Conservation (phyloP, 1,140 invertebrate genomes). For the Scaptomyza pallida region DNA sequence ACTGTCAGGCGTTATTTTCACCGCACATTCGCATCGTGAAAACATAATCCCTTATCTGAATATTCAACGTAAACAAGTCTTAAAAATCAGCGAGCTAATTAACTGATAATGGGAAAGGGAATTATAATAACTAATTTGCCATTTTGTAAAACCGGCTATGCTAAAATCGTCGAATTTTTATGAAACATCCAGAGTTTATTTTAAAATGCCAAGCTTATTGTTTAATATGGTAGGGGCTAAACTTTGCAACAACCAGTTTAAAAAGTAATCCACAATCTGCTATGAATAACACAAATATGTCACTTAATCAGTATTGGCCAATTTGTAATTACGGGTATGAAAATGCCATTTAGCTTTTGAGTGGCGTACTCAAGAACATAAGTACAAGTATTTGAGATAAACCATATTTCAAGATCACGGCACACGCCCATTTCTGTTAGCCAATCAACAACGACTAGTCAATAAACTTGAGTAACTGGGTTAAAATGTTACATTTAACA, state of each 20-base stretch:
- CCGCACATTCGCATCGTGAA: too few species aligned
- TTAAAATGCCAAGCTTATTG: neutral
- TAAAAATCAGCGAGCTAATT: neutral
- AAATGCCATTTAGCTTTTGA: neutral
- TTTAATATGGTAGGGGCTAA: neutral
- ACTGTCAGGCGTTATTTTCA: neutral
- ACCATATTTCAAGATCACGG: slow-evolving; percentile 60
- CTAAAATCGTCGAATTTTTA: neutral
- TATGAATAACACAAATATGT: neutral
- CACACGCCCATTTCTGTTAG: slow-evolving; percentile 48
- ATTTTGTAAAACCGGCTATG: slow-evolving; percentile 35
- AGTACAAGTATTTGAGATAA: slow-evolving; percentile 17
- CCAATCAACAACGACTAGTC: slow-evolving; percentile 40
- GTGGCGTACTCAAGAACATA: neutral
- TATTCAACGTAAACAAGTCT: neutral
- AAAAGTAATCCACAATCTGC: neutral
- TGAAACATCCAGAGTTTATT: neutral
- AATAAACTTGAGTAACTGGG: slow-evolving; percentile 26
- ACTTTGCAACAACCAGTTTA: slow-evolving; percentile 2
- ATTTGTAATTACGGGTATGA: neutral
- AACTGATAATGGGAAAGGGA: slow-evolving; percentile 4
- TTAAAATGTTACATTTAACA: slow-evolving; percentile 36
- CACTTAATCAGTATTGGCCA: neutral
- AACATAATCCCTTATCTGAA: neutral
- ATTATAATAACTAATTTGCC: slow-evolving; percentile 33